A percentile compares a stretch with the other conserved stretches of the same genome.
These are phyloP conservation scores for Catonia carolina DNA, from an alignment of 2,888 invertebrate species.

Conservation along the genomic window DNA sequence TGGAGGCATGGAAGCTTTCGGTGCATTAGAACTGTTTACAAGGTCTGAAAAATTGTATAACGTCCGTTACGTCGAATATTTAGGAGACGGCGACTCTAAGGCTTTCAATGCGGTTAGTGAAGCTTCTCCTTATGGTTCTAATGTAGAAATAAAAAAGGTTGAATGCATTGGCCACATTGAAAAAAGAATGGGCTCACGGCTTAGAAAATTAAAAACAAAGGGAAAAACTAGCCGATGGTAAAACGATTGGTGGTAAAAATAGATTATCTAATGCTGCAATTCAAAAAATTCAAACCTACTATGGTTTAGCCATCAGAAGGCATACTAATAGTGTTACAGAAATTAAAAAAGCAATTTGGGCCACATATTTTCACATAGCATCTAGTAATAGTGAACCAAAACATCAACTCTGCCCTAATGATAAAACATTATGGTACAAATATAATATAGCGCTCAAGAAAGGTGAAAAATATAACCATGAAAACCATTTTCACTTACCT, in stretches of 20 bases:
- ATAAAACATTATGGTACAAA: background rate
- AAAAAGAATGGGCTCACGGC: slow-evolving; percentile 21
- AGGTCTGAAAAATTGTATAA: slow-evolving; percentile 20
- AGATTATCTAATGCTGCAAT: background rate
- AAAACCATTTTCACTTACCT: background rate
- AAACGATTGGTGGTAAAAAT: background rate
- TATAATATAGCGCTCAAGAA: background rate
- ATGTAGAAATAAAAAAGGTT: slow-evolving; percentile 12
- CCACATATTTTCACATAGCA: background rate
- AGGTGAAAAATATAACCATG: background rate
- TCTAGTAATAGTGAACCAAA: background rate
- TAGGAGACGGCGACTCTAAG: slow-evolving; percentile 21
- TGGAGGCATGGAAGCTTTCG: slow-evolving; percentile 28
- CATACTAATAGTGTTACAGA: background rate
- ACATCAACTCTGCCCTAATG: too few species aligned
- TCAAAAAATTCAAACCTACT: background rate
- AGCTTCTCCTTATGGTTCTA: slow-evolving; percentile 20
- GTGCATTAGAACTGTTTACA: slow-evolving; percentile 21
- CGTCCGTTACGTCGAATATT: slow-evolving; percentile 11
- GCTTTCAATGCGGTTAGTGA: background rate
- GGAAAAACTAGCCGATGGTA: background rate
- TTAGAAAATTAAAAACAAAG: slow-evolving; percentile 7
- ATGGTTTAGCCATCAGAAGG: background rate
- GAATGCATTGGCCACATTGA: background rate
- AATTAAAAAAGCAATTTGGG: background rate